Base-by-base conservation (phyloP, 2,113 vertebrate genomes). In the Takifugu flavidus region DNA sequence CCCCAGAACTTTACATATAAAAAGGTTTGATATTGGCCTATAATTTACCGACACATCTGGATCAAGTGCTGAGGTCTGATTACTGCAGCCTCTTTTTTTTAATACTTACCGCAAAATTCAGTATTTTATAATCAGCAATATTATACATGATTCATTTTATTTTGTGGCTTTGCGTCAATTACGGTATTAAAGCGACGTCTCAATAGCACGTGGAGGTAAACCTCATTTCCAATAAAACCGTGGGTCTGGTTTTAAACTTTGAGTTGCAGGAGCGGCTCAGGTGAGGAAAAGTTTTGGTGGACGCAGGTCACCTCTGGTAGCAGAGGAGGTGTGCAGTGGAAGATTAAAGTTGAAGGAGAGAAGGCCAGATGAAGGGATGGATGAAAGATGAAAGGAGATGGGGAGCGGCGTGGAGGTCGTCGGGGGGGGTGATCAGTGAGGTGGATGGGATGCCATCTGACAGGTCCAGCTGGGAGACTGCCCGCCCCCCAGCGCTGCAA, bases 391-490 rank as follows among this genome's bases (percentile, higher is more conserved):
- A 73, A 76, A 27, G 29, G 20, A 39, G 42, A 8, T 61, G 70
- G 59, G 56, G 61, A 62, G 80, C 76, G 72, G 75, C 63, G 57
- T 60, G 62, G 77, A 82, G 82, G 80, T 86, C 68, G 84, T 81
- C 77, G 59, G 79, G 78, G 80, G 42, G 84, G 82, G 82, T 78
- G 85, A 86, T 88, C 87, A 89, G 79, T 86, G 89, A 89, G 85
- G 78, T 89, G 85, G 78, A 89, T 70, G 76, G 64, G 67, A 90
- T 88, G 82, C 86, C 83, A 82, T 89, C 74, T 89, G 89, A 90
- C 89, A 87, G 87, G 82, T 88, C 88, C 89, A 90, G 89, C 88
- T 90, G 89, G 89, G 88, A 90, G 81, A 77, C 77, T 46, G 83
- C 84, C 86, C 82, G 77, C 87, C 86, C 86, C 84, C 85, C 74